phyloP scores from a whole-genome alignment of 1,140 invertebrate genomes.

The Drosophila sucinea region DNA sequence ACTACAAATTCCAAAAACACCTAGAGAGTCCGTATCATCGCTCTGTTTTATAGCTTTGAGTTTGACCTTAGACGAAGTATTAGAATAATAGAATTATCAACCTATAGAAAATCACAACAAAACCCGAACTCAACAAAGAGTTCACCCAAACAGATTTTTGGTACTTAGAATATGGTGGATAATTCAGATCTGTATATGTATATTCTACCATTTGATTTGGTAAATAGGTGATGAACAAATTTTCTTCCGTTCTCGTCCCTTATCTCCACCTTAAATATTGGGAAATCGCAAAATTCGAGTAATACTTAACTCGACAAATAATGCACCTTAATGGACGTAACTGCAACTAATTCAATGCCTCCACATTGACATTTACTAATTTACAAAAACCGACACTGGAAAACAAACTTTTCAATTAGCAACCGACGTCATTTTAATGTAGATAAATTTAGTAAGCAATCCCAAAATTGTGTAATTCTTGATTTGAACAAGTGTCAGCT shows the following conservation, averaged over 20 bases:
- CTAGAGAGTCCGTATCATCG: constrained; percentile 31
- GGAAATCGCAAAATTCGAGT: background rate
- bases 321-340: background rate
- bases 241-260: background rate
- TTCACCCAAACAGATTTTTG: background rate
- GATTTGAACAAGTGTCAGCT: no score
- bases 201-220: background rate
- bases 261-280: background rate
- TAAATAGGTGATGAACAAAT: background rate
- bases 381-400: background rate
- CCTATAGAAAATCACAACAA: constrained; percentile 7
- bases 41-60: constrained; percentile 40
- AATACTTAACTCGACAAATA: background rate
- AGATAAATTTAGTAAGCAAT: no score
- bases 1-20: constrained; percentile 20
- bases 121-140: background rate
- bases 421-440: background rate
- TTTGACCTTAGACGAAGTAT: constrained; percentile 25
- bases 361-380: background rate
- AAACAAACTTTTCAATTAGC: background rate
- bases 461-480: no score
- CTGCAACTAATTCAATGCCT: background rate
- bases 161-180: background rate
- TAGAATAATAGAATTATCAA: constrained; percentile 1
- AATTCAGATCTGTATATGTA: background rate